Evolutionary conservation across 2,888 invertebrate genomes (phyloP).

Genomic region (Empis livida): DNA sequence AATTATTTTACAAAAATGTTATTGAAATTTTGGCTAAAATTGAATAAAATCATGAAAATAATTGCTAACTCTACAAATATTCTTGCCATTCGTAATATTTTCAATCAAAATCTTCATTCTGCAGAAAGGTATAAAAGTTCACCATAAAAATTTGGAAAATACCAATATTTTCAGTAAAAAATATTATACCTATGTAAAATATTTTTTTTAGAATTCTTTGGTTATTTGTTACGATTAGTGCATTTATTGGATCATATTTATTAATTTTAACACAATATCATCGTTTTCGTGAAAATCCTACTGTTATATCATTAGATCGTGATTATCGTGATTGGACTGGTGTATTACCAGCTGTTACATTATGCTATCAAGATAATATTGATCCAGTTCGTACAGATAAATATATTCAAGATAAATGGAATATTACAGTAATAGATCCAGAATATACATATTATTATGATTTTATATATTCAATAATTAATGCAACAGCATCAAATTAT

Average conservation of each 20-base stretch:
- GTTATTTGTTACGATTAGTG: slow-evolving; percentile 18
- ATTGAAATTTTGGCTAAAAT: no score
- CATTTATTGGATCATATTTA: slow-evolving; percentile 19
- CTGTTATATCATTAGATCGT: slow-evolving; percentile 31
- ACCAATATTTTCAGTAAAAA: no score
- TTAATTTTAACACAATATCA: slow-evolving; percentile 22
- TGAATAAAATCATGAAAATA: no score
- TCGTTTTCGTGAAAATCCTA: slow-evolving; percentile 26
- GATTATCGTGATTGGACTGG: slow-evolving; percentile 33
- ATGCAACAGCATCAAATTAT: slow-evolving; percentile 36
- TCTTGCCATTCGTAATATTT: no score
- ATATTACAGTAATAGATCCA: slow-evolving; percentile 29
- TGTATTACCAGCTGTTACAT: slow-evolving; percentile 28
- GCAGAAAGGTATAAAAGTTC: no score
- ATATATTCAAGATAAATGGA: slow-evolving; percentile 32
- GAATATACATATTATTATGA: slow-evolving; percentile 38
- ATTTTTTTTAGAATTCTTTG: slow-evolving; percentile 20
- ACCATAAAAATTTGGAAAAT: no score
- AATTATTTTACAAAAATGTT: no score
- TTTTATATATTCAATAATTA: slow-evolving; percentile 37
- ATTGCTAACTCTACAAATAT: no score
- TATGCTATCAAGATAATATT: slow-evolving; percentile 31
- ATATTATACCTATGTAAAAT: no score
- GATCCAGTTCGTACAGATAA: slow-evolving; percentile 27
- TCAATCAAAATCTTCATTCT: no score